A percentile compares a stretch with the other conserved stretches of the same genome.
These are phyloP conservation scores for Phaethon lepturus DNA, from an alignment of 2,113 vertebrate species.

Conservation along the genomic window DNA sequence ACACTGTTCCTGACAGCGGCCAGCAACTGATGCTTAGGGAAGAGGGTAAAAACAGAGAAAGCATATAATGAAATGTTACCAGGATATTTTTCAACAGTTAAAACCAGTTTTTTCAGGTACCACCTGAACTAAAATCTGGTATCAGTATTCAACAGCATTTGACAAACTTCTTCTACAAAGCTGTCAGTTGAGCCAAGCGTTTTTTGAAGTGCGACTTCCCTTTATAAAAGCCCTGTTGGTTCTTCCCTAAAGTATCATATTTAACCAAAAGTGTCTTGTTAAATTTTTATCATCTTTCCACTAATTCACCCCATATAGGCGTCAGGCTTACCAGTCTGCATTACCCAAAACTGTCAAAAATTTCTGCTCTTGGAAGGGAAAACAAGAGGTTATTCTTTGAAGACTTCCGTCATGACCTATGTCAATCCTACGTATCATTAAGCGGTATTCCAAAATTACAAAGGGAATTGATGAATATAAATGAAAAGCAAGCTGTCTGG, in stretches of 20 bases:
- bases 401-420: not conserved
- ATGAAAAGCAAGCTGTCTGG: not conserved
- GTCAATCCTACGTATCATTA: not conserved
- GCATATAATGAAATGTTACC: not conserved
- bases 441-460: not conserved
- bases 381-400: not conserved
- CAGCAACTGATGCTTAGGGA: not conserved
- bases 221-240: not conserved
- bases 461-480: not conserved
- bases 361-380: not conserved
- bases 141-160: not conserved
- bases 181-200: not conserved
- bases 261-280: not conserved
- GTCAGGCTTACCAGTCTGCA: not conserved
- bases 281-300: not conserved
- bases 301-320: not conserved
- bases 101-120: not conserved
- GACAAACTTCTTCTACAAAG: not conserved
- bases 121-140: not conserved
- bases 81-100: not conserved
- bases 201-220: not conserved
- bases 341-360: not conserved
- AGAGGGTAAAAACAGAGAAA: not conserved
- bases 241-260: not conserved
- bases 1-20: not conserved